A percentile compares a stretch with the other conserved stretches of the same genome.
These are phyloP conservation scores for Anthoptus insignis DNA, from an alignment of 2,888 invertebrate species.

Conservation along the genomic window DNA sequence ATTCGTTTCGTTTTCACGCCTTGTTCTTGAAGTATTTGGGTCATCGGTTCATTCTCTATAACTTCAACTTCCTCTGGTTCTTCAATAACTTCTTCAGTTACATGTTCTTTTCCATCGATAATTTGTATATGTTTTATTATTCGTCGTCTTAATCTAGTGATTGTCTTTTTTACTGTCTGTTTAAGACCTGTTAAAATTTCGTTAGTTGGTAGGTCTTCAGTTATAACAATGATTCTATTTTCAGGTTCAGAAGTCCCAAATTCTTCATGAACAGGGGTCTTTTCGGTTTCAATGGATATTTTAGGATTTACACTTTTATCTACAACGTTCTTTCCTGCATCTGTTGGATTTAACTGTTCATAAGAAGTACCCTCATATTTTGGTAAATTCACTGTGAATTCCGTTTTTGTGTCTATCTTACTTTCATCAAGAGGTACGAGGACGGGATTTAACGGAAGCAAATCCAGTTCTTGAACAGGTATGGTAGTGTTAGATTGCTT, in stretches of 20 bases:
- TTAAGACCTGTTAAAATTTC: conserved; percentile 65
- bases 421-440: conserved; percentile 7
- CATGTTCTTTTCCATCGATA: conserved; percentile 94
- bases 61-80: conserved; percentile 94
- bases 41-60: conserved; percentile 53
- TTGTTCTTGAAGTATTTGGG: conserved; percentile 55
- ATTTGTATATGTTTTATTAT: conserved; percentile 92
- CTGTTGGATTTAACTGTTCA: not conserved
- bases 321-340: not conserved
- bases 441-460: not conserved
- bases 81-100: conserved; percentile 94
- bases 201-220: conserved; percentile 53
- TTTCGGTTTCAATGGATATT: not conserved
- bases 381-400: not conserved
- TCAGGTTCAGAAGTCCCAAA: conserved; percentile 14
- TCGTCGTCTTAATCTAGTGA: conserved; percentile 83
- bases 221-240: conserved; percentile 14
- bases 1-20: conserved; percentile 68
- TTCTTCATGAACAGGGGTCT: not conserved
- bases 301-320: not conserved
- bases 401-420: not conserved
- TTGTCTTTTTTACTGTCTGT: conserved; percentile 89
- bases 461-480: conserved; percentile 5
- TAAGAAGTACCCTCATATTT: not conserved
- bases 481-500: too few species aligned